Percentiles rank a stretch among this genome's conserved stretches.
Evolutionary conservation across 2,888 invertebrate genomes (phyloP).

Genomic region (Oscheius sp.): DNA sequence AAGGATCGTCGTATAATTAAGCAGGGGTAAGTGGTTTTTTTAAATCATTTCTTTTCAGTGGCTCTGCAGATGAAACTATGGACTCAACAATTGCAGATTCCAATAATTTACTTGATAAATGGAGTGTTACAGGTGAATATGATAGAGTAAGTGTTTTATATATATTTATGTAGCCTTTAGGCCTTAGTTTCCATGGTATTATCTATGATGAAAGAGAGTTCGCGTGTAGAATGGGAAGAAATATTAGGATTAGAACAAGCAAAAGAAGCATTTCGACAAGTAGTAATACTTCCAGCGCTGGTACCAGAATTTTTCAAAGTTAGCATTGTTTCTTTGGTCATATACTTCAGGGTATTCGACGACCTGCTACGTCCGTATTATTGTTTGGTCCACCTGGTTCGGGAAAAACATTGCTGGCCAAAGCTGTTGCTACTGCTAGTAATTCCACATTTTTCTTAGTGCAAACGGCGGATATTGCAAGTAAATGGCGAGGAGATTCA

Average conservation of each 20-base stretch:
- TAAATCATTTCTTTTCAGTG: too few species aligned
- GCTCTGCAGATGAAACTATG: not conserved
- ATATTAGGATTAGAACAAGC: constrained; percentile 17
- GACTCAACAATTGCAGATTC: not conserved
- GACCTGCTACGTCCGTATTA: constrained; percentile 85
- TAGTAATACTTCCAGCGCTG: constrained; percentile 94
- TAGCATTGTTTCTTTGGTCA: too few species aligned
- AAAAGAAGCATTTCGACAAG: constrained; percentile 76
- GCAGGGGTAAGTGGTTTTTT: not conserved
- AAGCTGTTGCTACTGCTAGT: constrained; percentile 75
- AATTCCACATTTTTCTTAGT: constrained; percentile 79
- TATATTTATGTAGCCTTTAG: not conserved
- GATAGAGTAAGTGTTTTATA: not conserved
- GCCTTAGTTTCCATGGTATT: not conserved
- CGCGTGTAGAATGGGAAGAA: constrained; percentile 2
- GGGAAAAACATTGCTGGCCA: constrained; percentile 73
- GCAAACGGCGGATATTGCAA: constrained; percentile 94
- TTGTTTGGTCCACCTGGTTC: constrained; percentile 79
- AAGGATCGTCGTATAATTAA: not conserved
- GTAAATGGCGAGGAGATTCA: constrained; percentile 97
- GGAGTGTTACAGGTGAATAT: not conserved
- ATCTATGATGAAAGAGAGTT: constrained; percentile 7
- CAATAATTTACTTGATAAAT: not conserved
- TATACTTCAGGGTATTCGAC: constrained; percentile 69
- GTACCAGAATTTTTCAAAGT: constrained; percentile 99